Conservation (phyloP, 2,113 vertebrate genomes). For the Oncorhynchus kisutch region DNA sequence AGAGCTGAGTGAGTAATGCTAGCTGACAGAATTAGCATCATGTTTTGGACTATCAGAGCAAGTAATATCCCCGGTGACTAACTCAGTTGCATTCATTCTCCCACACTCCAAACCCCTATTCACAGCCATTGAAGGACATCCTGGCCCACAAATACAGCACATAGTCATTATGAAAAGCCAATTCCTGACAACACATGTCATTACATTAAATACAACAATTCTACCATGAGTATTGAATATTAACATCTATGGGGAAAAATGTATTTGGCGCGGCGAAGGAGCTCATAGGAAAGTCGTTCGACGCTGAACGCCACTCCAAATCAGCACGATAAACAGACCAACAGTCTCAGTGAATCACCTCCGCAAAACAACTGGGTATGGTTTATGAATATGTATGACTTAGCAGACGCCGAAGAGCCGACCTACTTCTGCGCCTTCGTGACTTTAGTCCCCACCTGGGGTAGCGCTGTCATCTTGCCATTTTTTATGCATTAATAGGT, state of each 20-base stretch:
- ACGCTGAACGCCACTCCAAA: neutral
- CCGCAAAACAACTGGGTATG: constrained; percentile 64
- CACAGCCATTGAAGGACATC: constrained; percentile 48
- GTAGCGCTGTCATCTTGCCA: constrained; percentile 60
- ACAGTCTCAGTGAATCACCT: constrained; percentile 46
- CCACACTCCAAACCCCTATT: constrained; percentile 42
- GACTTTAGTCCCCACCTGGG: constrained; percentile 64
- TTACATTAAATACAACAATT: constrained; percentile 1
- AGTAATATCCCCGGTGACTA: constrained; percentile 55
- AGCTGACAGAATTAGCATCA: constrained; percentile 66
- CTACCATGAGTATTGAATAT: neutral
- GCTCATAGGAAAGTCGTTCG: neutral
- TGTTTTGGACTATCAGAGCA: constrained; percentile 44
- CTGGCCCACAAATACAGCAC: neutral
- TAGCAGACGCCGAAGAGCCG: constrained; percentile 63
- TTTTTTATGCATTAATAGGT: too few relatives aligned
- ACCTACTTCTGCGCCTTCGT: constrained; percentile 67
- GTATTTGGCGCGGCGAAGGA: neutral
- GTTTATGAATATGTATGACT: constrained; percentile 72
- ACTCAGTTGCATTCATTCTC: constrained; percentile 64
- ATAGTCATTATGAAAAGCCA: constrained; percentile 25
- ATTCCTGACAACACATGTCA: constrained; percentile 28
- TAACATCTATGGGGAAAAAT: neutral
- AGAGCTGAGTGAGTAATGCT: constrained; percentile 65
- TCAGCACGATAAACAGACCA: constrained; percentile 54